A percentile compares a stretch with the other conserved stretches of the same genome.
phyloP scores from a whole-genome alignment of 2,113 vertebrate species.

The Neomonachus schauinslandi region DNA sequence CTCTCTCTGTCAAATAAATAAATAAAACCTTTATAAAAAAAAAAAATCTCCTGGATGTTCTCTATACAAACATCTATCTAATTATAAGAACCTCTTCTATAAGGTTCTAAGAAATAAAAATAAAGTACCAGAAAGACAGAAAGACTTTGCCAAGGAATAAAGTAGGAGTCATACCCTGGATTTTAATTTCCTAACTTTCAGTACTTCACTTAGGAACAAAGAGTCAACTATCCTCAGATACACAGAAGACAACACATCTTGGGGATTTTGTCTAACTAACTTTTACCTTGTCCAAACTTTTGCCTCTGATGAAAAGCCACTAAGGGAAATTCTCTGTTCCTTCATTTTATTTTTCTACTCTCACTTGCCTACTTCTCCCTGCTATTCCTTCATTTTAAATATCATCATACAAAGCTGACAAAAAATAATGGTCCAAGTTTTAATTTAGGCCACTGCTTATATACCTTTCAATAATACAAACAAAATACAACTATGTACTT shows the following conservation, averaged over 20 bases:
- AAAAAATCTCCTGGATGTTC: not conserved
- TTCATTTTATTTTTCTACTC: constrained; percentile 21
- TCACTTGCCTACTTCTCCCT: not conserved
- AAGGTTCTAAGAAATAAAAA: constrained; percentile 19
- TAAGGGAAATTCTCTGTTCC: not conserved
- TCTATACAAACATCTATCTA: not conserved
- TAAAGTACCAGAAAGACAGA: not conserved
- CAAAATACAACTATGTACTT: not conserved
- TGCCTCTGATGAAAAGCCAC: not conserved
- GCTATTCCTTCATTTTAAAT: constrained; percentile 28
- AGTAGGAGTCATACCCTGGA: not conserved
- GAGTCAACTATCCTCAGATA: not conserved
- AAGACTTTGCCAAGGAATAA: constrained; percentile 20
- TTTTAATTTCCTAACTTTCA: constrained; percentile 3
- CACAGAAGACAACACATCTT: not conserved
- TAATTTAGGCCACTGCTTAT: not conserved
- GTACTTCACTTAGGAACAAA: not conserved
- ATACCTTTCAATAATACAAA: not conserved
- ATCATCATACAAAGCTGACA: not conserved
- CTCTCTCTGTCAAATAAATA: no score
- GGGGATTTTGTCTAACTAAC: not conserved
- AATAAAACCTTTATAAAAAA: no score
- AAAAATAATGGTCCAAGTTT: constrained; percentile 41
- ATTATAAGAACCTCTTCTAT: not conserved
- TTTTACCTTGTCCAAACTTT: not conserved